A percentile compares a stretch with the other conserved stretches of the same genome.
Conservation (phyloP, 2,797 vertebrate genomes). For the Pitangus sulphuratus region DNA sequence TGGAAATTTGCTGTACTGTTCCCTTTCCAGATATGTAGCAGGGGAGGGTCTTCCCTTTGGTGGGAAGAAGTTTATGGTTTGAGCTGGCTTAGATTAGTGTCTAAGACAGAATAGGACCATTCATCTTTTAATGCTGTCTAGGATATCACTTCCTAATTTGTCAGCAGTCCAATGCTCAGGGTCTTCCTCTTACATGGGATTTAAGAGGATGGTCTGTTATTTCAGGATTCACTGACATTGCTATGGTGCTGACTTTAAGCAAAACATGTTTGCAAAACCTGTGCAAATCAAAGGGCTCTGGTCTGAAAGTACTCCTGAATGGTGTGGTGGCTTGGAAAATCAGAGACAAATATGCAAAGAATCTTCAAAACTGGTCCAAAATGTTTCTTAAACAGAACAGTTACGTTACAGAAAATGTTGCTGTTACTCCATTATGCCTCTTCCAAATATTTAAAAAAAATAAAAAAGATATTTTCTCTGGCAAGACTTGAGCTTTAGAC, state of each 20-base stretch:
- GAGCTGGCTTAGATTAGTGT: background rate
- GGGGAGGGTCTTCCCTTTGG: background rate
- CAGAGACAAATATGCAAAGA: background rate
- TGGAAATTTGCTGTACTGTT: background rate
- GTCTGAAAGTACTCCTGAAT: background rate
- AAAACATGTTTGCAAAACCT: background rate
- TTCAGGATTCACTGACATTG: background rate
- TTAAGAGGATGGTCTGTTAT: background rate
- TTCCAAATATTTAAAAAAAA: background rate
- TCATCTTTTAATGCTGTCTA: background rate
- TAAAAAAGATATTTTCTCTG: constrained; percentile 39
- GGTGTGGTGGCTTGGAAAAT: background rate
- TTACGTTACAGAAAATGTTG: constrained; percentile 4
- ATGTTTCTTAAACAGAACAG: background rate
- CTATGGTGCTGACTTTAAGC: background rate
- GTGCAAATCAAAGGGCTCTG: background rate
- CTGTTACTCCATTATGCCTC: background rate
- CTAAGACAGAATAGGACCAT: background rate
- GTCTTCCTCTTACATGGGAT: background rate
- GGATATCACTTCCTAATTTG: background rate
- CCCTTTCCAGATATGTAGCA: background rate
- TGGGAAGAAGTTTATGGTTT: background rate
- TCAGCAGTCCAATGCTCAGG: background rate
- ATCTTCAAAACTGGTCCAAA: background rate
- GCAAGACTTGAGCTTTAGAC: background rate